Percentiles rank a stretch among this genome's conserved stretches.
phyloP scores from a whole-genome alignment of 2,113 vertebrate species.

The Seriola rivoliana region DNA sequence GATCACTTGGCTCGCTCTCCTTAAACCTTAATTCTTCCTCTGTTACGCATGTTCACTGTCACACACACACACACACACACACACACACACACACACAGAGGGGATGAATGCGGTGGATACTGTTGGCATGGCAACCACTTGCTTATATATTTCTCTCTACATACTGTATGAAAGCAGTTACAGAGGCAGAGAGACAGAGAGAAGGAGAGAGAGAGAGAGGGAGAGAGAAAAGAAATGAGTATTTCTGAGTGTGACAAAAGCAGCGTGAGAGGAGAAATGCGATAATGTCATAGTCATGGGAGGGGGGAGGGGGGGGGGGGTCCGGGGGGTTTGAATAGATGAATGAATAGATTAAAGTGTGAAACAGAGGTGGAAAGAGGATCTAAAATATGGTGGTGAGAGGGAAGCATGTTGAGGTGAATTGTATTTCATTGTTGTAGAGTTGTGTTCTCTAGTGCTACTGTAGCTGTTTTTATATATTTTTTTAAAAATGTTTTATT shows the following conservation, averaged over 20 bases:
- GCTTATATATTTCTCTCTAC: conserved; percentile 78
- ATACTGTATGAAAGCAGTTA: conserved; percentile 65
- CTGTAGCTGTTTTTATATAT: background rate
- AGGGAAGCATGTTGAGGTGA: conserved; percentile 10
- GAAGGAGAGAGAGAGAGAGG: conserved; percentile 4
- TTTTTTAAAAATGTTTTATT: conserved; percentile 8
- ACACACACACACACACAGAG: conserved; percentile 44
- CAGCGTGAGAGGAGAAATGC: background rate
- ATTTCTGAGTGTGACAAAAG: conserved; percentile 54
- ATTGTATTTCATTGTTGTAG: conserved; percentile 7
- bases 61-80: conserved; percentile 21
- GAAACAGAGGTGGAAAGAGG: conserved; percentile 21
- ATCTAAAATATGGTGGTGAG: conserved; percentile 13
- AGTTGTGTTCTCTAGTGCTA: background rate
- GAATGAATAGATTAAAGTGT: conserved; percentile 45
- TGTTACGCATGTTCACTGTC: conserved; percentile 43
- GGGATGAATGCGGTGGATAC: conserved; percentile 65
- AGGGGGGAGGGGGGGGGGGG: background rate
- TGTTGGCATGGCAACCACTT: conserved; percentile 84
- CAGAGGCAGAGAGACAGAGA: conserved; percentile 26
- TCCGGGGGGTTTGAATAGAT: conserved; percentile 29
- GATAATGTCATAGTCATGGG: background rate
- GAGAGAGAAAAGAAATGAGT: conserved; percentile 37
- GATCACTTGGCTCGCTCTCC: conserved; percentile 37
- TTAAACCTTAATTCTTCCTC: conserved; percentile 51